A percentile compares a stretch with the other conserved stretches of the same genome.
Evolutionary conservation across 2,113 vertebrate species (phyloP).

Genomic region (Ceratotherium simum): DNA sequence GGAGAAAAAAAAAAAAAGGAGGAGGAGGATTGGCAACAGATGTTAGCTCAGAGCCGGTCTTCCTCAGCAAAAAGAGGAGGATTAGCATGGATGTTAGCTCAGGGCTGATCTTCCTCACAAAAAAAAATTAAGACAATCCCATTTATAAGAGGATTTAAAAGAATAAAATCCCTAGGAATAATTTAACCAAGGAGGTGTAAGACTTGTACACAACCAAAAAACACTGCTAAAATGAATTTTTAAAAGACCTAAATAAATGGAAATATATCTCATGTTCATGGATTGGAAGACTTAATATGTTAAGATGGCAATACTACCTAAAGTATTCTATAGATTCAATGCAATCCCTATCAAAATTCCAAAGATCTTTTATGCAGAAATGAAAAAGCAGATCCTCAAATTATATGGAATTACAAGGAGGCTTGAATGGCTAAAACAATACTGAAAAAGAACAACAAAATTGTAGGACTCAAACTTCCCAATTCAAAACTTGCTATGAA

Average conservation of each 20-base stretch:
- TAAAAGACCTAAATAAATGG: not conserved
- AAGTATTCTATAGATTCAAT: not conserved
- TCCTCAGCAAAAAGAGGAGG: too few relatives aligned
- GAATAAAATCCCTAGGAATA: constrained; percentile 3
- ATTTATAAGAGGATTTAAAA: not conserved
- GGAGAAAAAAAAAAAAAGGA: too few relatives aligned
- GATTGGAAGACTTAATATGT: not conserved
- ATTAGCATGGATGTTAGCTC: too few relatives aligned
- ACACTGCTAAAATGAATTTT: not conserved
- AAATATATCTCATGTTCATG: not conserved
- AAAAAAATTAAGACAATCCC: not conserved
- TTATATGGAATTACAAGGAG: not conserved
- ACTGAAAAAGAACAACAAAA: not conserved
- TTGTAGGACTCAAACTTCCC: not conserved
- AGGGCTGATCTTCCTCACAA: too few relatives aligned
- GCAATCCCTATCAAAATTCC: not conserved
- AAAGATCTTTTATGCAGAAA: not conserved
- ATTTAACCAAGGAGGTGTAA: not conserved
- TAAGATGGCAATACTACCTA: not conserved
- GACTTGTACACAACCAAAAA: not conserved
- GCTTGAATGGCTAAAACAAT: not conserved
- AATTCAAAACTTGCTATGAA: not conserved
- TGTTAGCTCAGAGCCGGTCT: too few relatives aligned
- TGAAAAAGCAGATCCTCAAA: not conserved
- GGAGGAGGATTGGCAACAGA: too few relatives aligned